A percentile compares a stretch with the other conserved stretches of the same genome.
Evolutionary conservation across 92 coral and sea anemone genomes (phyloP).

Genomic region (Metridium senile): DNA sequence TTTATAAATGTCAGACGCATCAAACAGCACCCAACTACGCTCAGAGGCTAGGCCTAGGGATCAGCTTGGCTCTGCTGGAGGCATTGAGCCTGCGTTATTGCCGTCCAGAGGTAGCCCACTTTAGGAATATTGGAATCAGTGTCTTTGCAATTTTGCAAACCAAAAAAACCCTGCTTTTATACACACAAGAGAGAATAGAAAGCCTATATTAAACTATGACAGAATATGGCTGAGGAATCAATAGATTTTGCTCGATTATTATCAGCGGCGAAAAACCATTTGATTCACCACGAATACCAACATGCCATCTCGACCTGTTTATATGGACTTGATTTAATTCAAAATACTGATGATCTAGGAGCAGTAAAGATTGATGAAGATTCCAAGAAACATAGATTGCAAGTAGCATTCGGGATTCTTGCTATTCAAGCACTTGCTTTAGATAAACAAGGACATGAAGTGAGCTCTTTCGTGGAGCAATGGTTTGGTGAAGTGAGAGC

Average conservation of each 20-base stretch:
- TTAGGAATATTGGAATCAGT: neutral
- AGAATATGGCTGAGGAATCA: neutral
- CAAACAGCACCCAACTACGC: too few species aligned
- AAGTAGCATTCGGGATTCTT: constrained; percentile 51
- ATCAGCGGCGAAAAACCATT: neutral
- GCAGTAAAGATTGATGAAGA: neutral
- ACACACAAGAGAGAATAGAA: neutral
- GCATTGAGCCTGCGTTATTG: neutral
- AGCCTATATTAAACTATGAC: neutral
- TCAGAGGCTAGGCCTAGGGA: too few species aligned
- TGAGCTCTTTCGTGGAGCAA: constrained; percentile 41
- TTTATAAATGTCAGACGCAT: too few species aligned
- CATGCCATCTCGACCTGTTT: neutral
- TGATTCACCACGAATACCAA: neutral
- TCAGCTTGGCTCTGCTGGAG: too few species aligned
- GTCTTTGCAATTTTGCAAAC: neutral
- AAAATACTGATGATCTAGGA: neutral
- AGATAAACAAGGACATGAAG: constrained; percentile 34
- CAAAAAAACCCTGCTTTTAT: neutral
- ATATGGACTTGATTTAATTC: constrained; percentile 10
- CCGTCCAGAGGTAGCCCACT: neutral
- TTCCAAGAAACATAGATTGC: neutral
- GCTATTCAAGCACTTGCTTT: constrained; percentile 76
- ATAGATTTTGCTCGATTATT: neutral
- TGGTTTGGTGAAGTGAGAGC: constrained; percentile 52